Base-by-base conservation (phyloP, 2,888 invertebrate genomes). In the Marronus borbonicus region DNA sequence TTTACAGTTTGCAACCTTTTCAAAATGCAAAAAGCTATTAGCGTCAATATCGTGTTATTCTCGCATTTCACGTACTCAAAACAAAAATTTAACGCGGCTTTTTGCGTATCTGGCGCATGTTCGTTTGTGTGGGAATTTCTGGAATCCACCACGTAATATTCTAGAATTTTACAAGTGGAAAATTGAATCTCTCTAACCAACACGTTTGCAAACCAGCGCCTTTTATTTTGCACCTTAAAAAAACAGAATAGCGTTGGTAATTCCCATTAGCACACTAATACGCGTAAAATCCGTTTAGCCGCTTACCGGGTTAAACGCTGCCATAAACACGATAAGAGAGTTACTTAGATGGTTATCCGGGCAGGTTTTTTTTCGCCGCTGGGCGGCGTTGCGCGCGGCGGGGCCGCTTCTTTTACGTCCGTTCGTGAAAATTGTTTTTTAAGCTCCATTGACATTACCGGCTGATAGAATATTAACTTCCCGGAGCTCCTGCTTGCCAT, bases 391-490 rank as follows among this genome's bases (percentile, higher is more conserved):
- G 20, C 60, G 60, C 12, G 14, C 12, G 31, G 62, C 62, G 62
- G 24, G 24, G 24, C 24, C 28, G n/a, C 24, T 31, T 28, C 12
- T 62, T 31, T 28, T 3, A 20, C 55, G 55, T 58, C 55, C 55
- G 8, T 28, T 31, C 28, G 62, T 62, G 44, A 58, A 72, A 72
- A 72, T 72, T 72, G 72, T 72, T 72, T 72, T 72, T 72, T 72
- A 72, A 72, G 72, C 72, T 72, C 28, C 72, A 36, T 20, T 36
- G 39, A 58, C 58, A 72, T 72, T 72, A 72, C 44, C 72, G 36
- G 39, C 39, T 28, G 58, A 72, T 72, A 58, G 72, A 36, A 58
- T 58, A 72, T 72, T 72, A 72, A 58, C 68, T 68, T 50, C 50
- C 8, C 28, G 50, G 50, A 50, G 28, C 72, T 12, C 14, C 12